Percentiles rank a stretch among this genome's conserved stretches.
Evolutionary conservation across 2,113 vertebrate species (phyloP).

Genomic region (Gorsachius goisagi): DNA sequence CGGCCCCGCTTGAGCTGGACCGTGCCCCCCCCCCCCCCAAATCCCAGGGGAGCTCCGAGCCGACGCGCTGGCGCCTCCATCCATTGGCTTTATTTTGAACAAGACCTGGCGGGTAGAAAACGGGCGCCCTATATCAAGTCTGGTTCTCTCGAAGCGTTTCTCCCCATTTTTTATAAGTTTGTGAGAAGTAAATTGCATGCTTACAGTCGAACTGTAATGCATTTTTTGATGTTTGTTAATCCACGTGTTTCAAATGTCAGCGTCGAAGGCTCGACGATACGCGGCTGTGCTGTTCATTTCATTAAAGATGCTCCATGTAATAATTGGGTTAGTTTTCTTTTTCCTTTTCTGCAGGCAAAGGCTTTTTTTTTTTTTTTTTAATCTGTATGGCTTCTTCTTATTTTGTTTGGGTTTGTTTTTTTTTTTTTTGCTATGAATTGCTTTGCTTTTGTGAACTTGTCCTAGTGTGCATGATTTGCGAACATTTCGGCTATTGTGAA

Average conservation of each 20-base stretch:
- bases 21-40: not conserved
- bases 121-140: not conserved
- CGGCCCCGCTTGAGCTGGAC: not conserved
- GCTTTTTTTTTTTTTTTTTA: conserved; percentile 71
- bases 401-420: conserved; percentile 42
- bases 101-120: not conserved
- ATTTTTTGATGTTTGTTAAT: conserved; percentile 54
- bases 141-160: not conserved
- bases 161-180: conserved; percentile 14
- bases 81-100: not conserved
- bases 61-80: rapidly evolving
- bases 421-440: conserved; percentile 72
- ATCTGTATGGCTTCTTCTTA: conserved; percentile 49
- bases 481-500: conserved; percentile 64
- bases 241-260: conserved; percentile 36
- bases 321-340: conserved; percentile 61
- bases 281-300: conserved; percentile 56
- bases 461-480: conserved; percentile 64
- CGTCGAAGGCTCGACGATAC: conserved; percentile 30
- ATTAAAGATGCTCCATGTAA: conserved; percentile 69
- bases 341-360: conserved; percentile 55
- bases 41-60: not conserved
- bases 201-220: conserved; percentile 50
- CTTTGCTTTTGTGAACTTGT: conserved; percentile 73
- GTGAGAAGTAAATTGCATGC: conserved; percentile 65